phyloP scores from a whole-genome alignment of 1,140 invertebrate species.

The Octopus sinensis region DNA sequence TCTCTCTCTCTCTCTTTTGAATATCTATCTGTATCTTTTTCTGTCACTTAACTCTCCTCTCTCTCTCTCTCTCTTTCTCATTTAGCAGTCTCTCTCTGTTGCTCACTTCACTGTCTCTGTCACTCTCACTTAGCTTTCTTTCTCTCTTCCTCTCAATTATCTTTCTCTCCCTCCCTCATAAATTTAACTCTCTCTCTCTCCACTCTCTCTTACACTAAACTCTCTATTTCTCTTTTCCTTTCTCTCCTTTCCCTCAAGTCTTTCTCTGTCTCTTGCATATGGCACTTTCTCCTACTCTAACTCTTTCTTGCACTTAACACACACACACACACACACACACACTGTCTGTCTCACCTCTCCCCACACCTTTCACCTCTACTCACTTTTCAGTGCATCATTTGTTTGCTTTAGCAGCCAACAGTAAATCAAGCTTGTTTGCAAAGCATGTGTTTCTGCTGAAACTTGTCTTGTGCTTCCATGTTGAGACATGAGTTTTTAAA shows the following conservation, averaged over 20 bases:
- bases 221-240: neutral
- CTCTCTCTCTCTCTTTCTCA: neutral
- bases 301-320: neutral
- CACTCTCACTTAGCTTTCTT: neutral
- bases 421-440: no score
- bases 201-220: neutral
- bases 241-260: neutral
- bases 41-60: neutral
- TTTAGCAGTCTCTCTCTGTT: neutral
- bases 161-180: neutral
- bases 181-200: neutral
- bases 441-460: no score
- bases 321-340: neutral
- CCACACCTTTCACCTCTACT: no score
- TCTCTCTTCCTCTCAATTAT: neutral
- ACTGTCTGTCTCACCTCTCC: no score
- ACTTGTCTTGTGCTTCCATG: no score
- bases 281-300: neutral
- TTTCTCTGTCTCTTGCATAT: neutral
- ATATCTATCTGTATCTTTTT: neutral
- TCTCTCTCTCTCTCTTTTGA: neutral
- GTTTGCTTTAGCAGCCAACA: no score
- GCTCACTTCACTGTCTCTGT: neutral
- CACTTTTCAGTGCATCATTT: no score
- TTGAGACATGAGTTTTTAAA: no score